Conservation (phyloP, 2,888 invertebrate genomes). For the Suillia variegata region DNA sequence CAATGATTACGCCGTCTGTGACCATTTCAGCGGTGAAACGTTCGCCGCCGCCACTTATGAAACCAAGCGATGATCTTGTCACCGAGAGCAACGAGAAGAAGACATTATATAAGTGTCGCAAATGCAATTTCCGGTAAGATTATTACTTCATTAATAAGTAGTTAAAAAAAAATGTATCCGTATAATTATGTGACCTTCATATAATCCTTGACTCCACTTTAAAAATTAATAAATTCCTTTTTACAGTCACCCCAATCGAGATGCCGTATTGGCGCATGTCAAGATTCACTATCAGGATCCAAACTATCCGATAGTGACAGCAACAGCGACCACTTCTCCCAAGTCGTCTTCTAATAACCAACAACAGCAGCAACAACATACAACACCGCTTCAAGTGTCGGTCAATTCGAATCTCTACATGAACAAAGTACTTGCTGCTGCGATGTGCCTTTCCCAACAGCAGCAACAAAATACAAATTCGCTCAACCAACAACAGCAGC, state of each 20-base stretch:
- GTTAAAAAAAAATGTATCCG: slow-evolving; percentile 29
- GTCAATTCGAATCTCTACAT: slow-evolving; percentile 53
- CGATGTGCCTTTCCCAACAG: slow-evolving; percentile 58
- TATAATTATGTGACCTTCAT: no score
- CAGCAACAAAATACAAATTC: slow-evolving; percentile 29
- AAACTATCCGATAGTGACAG: slow-evolving; percentile 37
- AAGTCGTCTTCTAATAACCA: slow-evolving; percentile 26
- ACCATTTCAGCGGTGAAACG: slow-evolving; percentile 57
- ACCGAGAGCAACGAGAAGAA: slow-evolving; percentile 68
- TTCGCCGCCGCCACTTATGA: slow-evolving; percentile 65
- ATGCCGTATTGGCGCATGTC: slow-evolving; percentile 70
- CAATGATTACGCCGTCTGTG: slow-evolving; percentile 53
- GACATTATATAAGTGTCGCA: slow-evolving; percentile 87
- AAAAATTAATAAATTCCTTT: not conserved
- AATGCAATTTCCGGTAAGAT: slow-evolving; percentile 81
- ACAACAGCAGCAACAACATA: slow-evolving; percentile 26
- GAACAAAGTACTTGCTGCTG: slow-evolving; percentile 58
- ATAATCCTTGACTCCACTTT: no score
- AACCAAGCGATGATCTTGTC: slow-evolving; percentile 66
- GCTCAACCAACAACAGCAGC: slow-evolving; percentile 24
- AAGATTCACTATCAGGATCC: slow-evolving; percentile 67
- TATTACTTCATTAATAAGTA: slow-evolving; percentile 12
- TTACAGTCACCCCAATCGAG: slow-evolving; percentile 68
- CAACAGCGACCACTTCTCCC: slow-evolving; percentile 27
- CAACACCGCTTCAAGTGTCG: slow-evolving; percentile 50